Percentiles rank a stretch among this genome's conserved stretches.
phyloP scores from a whole-genome alignment of 2,888 invertebrate species.

The Stenodera caucasica region DNA sequence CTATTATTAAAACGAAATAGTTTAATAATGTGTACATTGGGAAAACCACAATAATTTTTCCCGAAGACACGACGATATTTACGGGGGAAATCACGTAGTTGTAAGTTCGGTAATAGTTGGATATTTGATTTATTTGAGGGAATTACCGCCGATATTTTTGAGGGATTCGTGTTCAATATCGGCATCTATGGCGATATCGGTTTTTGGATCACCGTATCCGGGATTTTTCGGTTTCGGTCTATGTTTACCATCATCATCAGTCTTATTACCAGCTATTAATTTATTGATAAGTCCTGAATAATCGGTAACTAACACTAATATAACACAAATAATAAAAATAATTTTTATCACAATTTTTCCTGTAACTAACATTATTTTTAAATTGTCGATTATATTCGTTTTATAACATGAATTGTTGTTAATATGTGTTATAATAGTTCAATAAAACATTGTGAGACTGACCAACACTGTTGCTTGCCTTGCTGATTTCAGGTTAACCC shows the following conservation, averaged over 20 bases:
- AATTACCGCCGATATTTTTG: constrained; percentile 46
- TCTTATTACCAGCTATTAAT: constrained; percentile 55
- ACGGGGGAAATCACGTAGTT: not conserved
- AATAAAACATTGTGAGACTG: constrained; percentile 39
- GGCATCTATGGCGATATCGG: constrained; percentile 56
- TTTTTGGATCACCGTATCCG: constrained; percentile 54
- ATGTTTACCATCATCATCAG: constrained; percentile 46
- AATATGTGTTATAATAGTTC: constrained; percentile 20
- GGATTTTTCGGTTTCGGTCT: constrained; percentile 51
- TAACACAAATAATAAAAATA: constrained; percentile 60
- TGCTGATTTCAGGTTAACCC: constrained; percentile 37
- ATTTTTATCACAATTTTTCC: constrained; percentile 56
- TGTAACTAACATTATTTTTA: constrained; percentile 45
- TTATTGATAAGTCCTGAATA: constrained; percentile 58
- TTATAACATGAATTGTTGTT: not conserved
- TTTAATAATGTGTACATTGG: not conserved
- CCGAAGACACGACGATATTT: not conserved
- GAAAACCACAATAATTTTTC: not conserved
- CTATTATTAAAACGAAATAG: not conserved
- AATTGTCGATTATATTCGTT: constrained; percentile 27
- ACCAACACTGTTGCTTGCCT: constrained; percentile 41
- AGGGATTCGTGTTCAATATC: constrained; percentile 56
- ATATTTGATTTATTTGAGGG: no score
- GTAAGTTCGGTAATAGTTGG: not conserved
- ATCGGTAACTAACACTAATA: constrained; percentile 61